A percentile compares a stretch with the other conserved stretches of the same genome.
Conservation (phyloP, 2,888 invertebrate genomes). For the Cylloceria caligata region DNA sequence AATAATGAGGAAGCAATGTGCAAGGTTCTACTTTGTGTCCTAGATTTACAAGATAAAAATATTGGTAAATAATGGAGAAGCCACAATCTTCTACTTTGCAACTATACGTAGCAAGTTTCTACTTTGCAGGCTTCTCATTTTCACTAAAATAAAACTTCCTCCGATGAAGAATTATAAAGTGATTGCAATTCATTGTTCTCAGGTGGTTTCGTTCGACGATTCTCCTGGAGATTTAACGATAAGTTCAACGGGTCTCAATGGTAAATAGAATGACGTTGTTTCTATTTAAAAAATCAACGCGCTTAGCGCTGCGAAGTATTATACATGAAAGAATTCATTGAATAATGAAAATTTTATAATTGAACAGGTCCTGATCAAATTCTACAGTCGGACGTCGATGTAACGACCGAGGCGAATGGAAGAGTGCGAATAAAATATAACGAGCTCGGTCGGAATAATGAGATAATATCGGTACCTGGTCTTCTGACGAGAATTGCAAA, state of each 20-base stretch:
- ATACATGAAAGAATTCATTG: not conserved
- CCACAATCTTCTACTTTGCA: no score
- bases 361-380: constrained; percentile 90
- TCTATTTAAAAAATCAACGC: no score
- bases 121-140: no score
- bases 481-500: constrained; percentile 88
- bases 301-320: no score
- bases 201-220: constrained; percentile 67
- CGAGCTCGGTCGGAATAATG: constrained; percentile 77
- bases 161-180: no score
- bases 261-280: constrained; percentile 68
- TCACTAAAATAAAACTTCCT: not conserved
- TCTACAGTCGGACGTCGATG: constrained; percentile 86
- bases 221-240: constrained; percentile 68
- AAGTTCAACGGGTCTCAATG: constrained; percentile 78
- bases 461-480: constrained; percentile 91
- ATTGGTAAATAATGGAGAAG: no score
- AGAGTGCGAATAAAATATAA: constrained; percentile 89
- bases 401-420: constrained; percentile 87
- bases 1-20: no score
- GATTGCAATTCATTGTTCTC: constrained; percentile 8
- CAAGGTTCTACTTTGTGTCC: no score
- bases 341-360: constrained; percentile 54
- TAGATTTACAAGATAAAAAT: no score
- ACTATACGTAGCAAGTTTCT: no score